A percentile compares a stretch with the other conserved stretches of the same genome.
phyloP scores from a whole-genome alignment of 2,888 invertebrate genomes.

The Bibio marci region DNA sequence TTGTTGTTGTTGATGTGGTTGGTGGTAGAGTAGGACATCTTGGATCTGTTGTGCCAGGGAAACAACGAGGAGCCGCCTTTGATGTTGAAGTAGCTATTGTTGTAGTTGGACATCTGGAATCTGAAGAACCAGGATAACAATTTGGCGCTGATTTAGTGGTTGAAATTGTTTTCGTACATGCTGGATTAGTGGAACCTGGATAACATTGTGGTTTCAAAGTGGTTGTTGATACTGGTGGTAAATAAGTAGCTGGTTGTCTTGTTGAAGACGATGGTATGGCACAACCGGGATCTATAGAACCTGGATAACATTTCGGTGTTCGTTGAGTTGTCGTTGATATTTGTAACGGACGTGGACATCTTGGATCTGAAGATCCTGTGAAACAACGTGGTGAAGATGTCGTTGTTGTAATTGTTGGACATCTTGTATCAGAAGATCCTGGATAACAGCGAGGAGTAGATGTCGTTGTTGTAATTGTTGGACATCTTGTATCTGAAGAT shows the following conservation, averaged over 20 bases:
- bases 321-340: conserved; percentile 18
- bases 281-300: conserved; percentile 23
- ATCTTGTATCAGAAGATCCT: conserved; percentile 22
- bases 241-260: conserved; percentile 8
- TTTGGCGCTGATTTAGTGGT: conserved; percentile 14
- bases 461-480: conserved; percentile 11
- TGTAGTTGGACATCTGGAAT: conserved; percentile 23
- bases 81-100: conserved; percentile 6
- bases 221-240: conserved; percentile 12
- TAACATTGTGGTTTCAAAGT: conserved; percentile 7
- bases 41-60: conserved; percentile 24
- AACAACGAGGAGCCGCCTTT: conserved; percentile 15
- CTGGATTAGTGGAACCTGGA: conserved; percentile 7
- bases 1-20: conserved; percentile 14
- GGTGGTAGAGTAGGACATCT: conserved; percentile 18
- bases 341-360: conserved; percentile 20
- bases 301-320: conserved; percentile 16
- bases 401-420: conserved; percentile 16
- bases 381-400: conserved; percentile 15
- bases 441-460: conserved; percentile 24
- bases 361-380: conserved; percentile 20
- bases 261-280: conserved; percentile 23
- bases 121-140: conserved; percentile 26
- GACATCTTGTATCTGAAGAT: conserved; percentile 14
- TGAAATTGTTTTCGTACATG: conserved; percentile 4